Evolutionary conservation across 2,888 invertebrate species (phyloP).

Genomic region (Barypeithes pellucidus): DNA sequence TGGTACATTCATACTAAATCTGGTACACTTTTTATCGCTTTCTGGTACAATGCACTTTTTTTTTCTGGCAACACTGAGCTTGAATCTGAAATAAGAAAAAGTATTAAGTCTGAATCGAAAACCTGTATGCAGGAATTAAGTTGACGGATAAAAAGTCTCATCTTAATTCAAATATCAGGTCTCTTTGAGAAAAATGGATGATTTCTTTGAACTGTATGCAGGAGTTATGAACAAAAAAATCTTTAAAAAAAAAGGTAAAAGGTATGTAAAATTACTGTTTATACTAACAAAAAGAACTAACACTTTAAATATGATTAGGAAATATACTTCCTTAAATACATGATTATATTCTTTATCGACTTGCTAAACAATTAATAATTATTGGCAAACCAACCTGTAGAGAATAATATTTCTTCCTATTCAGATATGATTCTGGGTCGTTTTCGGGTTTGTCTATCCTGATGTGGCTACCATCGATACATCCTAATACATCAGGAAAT

Average conservation of each 20-base stretch:
- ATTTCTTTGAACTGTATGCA: background rate
- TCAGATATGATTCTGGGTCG: conserved; percentile 53
- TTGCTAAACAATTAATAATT: too few species aligned
- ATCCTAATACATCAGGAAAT: conserved; percentile 49
- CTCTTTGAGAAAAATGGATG: too few species aligned
- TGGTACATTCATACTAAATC: too few species aligned
- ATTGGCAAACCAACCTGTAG: conserved; percentile 36
- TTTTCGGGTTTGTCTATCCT: conserved; percentile 49
- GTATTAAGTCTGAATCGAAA: background rate
- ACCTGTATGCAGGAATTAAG: too few species aligned
- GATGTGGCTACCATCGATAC: conserved; percentile 53
- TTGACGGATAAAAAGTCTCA: too few species aligned
- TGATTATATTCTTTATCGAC: too few species aligned
- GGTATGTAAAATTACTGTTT: background rate
- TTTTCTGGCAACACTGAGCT: too few species aligned
- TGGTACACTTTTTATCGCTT: too few species aligned
- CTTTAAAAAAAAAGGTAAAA: background rate
- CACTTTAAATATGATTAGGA: too few species aligned
- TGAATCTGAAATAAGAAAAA: background rate
- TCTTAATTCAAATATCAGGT: background rate
- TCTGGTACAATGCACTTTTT: too few species aligned
- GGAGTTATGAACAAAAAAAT: background rate
- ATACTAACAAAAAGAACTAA: background rate
- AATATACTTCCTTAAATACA: background rate
- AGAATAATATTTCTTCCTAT: conserved; percentile 52